Conservation (phyloP, 2,113 vertebrate species). For the Odontophorus gujanensis region DNA sequence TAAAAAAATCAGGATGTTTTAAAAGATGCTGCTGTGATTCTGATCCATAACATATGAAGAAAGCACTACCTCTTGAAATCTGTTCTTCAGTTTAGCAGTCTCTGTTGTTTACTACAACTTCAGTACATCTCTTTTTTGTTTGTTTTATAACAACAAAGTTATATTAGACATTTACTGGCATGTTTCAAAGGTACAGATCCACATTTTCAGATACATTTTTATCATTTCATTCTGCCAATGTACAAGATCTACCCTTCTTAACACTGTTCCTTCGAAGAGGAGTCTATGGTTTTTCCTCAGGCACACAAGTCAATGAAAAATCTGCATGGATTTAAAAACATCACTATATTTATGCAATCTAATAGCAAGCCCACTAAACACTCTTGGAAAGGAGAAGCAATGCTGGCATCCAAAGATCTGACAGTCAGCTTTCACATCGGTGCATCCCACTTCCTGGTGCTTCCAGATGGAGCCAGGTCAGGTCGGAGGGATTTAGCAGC, state of each 20-base stretch:
- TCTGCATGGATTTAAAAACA: background rate
- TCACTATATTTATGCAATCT: rapidly evolving
- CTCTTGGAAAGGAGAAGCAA: background rate
- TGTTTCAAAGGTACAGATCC: background rate
- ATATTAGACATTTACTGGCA: background rate
- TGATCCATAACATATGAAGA: background rate
- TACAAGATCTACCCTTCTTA: background rate
- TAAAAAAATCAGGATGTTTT: background rate
- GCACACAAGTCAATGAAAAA: background rate
- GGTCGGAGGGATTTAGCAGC: background rate
- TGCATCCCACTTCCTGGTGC: background rate
- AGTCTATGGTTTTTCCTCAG: background rate
- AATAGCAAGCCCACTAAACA: background rate
- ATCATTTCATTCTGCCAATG: background rate
- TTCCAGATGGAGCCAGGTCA: background rate
- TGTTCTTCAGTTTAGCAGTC: background rate
- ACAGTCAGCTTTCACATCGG: background rate
- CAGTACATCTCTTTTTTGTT: background rate
- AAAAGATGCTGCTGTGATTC: background rate
- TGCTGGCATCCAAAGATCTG: background rate
- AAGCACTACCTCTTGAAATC: background rate
- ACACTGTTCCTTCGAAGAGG: background rate
- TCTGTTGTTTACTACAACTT: background rate
- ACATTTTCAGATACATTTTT: background rate
- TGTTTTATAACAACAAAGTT: background rate